Evolutionary conservation across 2,888 invertebrate genomes (phyloP).

Genomic region (Trichogramma evanescens): DNA sequence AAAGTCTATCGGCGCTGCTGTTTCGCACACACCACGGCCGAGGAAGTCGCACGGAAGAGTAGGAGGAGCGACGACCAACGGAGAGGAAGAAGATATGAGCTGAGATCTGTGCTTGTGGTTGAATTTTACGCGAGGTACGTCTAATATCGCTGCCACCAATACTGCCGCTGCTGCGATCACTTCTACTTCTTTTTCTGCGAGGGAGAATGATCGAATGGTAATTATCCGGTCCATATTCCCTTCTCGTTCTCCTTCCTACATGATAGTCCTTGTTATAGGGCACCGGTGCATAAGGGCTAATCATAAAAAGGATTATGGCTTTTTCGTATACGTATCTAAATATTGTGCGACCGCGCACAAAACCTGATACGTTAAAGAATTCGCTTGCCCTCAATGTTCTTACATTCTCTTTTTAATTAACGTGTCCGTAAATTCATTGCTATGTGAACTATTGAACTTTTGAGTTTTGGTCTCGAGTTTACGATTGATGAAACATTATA

Average conservation of each 20-base stretch:
- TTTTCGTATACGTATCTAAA: no score
- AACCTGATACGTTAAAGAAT: no score
- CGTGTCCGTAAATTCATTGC: no score
- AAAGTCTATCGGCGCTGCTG: not conserved
- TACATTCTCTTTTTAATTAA: no score
- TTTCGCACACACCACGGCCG: not conserved
- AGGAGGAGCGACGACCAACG: constrained; percentile 25
- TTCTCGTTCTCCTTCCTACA: not conserved
- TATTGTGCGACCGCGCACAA: no score
- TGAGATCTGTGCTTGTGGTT: constrained; percentile 14
- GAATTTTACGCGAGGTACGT: constrained; percentile 1
- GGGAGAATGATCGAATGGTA: constrained; percentile 7
- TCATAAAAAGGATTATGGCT: no score
- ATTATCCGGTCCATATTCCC: constrained; percentile 3
- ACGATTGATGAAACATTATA: no score
- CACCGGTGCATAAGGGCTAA: not conserved
- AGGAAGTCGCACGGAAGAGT: constrained; percentile 17
- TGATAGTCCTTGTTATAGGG: constrained; percentile 4
- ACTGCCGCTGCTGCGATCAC: no score
- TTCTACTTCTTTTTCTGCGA: not conserved
- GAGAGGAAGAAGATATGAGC: constrained; percentile 46
- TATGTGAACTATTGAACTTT: no score
- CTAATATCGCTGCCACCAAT: not conserved
- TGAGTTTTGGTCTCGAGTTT: no score
- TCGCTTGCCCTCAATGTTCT: no score